Evolutionary conservation across 2,888 invertebrate genomes (phyloP).

Genomic region (Nezara viridula): DNA sequence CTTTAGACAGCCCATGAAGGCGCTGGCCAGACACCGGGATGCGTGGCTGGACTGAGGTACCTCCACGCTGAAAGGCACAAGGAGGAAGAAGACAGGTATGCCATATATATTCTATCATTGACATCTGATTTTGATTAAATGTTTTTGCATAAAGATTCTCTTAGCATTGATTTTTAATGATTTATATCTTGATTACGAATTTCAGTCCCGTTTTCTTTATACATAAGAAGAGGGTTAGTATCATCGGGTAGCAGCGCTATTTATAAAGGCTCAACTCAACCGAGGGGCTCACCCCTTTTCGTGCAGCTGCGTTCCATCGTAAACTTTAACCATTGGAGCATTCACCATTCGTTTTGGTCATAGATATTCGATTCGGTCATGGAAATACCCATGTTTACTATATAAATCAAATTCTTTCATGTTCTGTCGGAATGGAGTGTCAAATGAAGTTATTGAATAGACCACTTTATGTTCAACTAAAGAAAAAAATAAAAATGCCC

Average conservation of each 20-base stretch:
- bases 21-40: too few relatives aligned
- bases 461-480: background rate
- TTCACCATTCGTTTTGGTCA: background rate
- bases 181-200: too few relatives aligned
- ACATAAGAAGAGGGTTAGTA: background rate
- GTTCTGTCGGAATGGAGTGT: background rate
- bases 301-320: background rate
- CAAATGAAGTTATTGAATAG: background rate
- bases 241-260: background rate
- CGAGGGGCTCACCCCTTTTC: background rate
- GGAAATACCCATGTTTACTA: background rate
- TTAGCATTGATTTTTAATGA: too few relatives aligned
- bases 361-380: background rate
- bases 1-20: too few relatives aligned
- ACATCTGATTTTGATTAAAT: too few relatives aligned
- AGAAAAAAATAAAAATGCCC: too few relatives aligned
- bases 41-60: too few relatives aligned
- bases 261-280: background rate
- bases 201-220: too few relatives aligned
- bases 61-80: too few relatives aligned
- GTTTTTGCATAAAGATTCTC: too few relatives aligned
- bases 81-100: too few relatives aligned
- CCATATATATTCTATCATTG: too few relatives aligned
- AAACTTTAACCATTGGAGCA: background rate
- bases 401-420: background rate